Evolutionary conservation across 2,888 invertebrate species (phyloP).

Genomic region (Thysanoteuthis rhombus): DNA sequence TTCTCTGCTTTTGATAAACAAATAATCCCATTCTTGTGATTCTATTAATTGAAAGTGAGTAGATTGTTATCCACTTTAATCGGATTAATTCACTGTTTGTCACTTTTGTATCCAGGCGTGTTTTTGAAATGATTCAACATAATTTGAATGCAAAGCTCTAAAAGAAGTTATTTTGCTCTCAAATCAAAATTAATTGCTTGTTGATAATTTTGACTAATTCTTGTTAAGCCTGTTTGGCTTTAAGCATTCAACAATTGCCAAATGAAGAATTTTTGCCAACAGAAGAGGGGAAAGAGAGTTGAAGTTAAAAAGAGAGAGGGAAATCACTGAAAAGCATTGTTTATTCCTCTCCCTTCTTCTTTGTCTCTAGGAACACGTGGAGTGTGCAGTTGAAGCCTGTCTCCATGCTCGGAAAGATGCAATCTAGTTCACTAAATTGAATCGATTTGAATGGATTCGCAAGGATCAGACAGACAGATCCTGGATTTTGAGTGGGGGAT

Average conservation of each 20-base stretch:
- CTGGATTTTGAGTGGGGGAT: no score
- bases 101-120: neutral
- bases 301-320: neutral
- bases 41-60: neutral
- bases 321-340: no score
- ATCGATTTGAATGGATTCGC: no score
- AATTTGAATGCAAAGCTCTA: constrained; percentile 12
- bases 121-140: neutral
- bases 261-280: neutral
- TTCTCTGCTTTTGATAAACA: neutral
- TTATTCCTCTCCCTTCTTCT: neutral
- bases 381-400: no score
- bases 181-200: neutral
- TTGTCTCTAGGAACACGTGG: neutral
- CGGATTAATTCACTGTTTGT: neutral
- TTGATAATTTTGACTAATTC: neutral
- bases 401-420: no score
- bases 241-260: neutral
- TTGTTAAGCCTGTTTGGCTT: neutral
- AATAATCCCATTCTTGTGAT: neutral
- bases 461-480: no score
- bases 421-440: no score
- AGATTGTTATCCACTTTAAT: neutral
- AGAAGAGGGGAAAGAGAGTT: neutral
- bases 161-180: no score